phyloP scores from a whole-genome alignment of 2,113 vertebrate genomes.

The Nannobrachium achirus region DNA sequence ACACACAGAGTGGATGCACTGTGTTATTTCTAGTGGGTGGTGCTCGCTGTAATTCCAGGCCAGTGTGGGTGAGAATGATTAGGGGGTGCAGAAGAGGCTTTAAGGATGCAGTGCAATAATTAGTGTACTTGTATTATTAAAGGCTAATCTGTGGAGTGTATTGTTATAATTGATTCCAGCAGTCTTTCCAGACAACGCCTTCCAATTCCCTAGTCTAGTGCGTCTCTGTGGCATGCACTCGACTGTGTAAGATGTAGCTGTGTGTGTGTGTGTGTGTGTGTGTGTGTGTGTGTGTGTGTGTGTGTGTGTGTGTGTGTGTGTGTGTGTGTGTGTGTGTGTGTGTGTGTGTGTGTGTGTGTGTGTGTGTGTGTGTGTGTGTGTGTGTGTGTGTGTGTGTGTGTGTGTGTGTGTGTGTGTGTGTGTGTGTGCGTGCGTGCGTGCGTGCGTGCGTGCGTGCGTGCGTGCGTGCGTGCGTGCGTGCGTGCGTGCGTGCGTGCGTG shows the following conservation, averaged over 20 bases:
- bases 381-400: too few species aligned
- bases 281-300: neutral
- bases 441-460: neutral
- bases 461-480: neutral
- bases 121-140: slow-evolving; percentile 67
- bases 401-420: too few species aligned
- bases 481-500: slow-evolving; percentile 17
- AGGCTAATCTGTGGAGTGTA: slow-evolving; percentile 61
- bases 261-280: slow-evolving; percentile 11
- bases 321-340: slow-evolving; percentile 10
- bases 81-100: slow-evolving; percentile 48
- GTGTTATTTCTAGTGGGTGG: slow-evolving; percentile 12
- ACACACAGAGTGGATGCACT: neutral
- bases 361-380: neutral
- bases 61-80: slow-evolving; percentile 58
- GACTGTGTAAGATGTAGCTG: neutral
- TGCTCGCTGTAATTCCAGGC: slow-evolving; percentile 23
- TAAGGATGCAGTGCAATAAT: slow-evolving; percentile 57
- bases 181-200: slow-evolving; percentile 26
- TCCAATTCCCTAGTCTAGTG: slow-evolving; percentile 13
- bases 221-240: neutral
- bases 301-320: slow-evolving; percentile 17
- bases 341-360: slow-evolving; percentile 4
- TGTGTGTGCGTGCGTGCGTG: neutral
- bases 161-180: slow-evolving; percentile 58